Evolutionary conservation across 2,797 vertebrate species (phyloP).

Genomic region (Trematomus bernacchii): DNA sequence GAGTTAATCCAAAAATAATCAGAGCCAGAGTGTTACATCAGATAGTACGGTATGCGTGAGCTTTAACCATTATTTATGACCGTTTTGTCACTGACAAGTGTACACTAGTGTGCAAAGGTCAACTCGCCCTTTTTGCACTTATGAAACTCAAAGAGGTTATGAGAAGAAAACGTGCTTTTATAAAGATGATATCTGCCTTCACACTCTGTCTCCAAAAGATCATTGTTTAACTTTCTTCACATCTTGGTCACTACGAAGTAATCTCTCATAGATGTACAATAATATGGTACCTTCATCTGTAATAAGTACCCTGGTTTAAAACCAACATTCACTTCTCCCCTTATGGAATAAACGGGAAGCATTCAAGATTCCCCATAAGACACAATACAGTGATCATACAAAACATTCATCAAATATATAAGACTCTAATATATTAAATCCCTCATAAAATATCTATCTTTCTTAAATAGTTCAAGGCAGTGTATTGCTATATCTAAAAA

Average conservation of each 20-base stretch:
- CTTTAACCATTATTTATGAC: not conserved
- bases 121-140: not conserved
- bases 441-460: conserved; percentile 20
- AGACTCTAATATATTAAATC: conserved; percentile 14
- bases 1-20: conserved; percentile 4
- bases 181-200: not conserved
- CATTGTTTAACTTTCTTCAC: conserved; percentile 11
- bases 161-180: not conserved
- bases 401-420: not conserved
- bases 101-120: not conserved
- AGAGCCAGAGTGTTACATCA: not conserved
- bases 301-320: conserved; percentile 5
- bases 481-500: conserved; percentile 2
- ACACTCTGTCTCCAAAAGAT: not conserved
- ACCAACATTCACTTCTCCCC: conserved; percentile 2
- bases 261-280: conserved; percentile 3
- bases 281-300: not conserved
- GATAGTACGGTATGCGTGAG: not conserved
- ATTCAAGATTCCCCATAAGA: conserved; percentile 14
- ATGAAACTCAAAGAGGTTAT: not conserved
- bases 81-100: not conserved
- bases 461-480: conserved; percentile 3
- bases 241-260: conserved; percentile 14
- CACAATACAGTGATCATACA: conserved; percentile 26
- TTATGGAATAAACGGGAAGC: conserved; percentile 12